A percentile compares a stretch with the other conserved stretches of the same genome.
These are phyloP conservation scores for Oryzias melastigma DNA, from an alignment of 2,113 vertebrate genomes.

Conservation along the genomic window DNA sequence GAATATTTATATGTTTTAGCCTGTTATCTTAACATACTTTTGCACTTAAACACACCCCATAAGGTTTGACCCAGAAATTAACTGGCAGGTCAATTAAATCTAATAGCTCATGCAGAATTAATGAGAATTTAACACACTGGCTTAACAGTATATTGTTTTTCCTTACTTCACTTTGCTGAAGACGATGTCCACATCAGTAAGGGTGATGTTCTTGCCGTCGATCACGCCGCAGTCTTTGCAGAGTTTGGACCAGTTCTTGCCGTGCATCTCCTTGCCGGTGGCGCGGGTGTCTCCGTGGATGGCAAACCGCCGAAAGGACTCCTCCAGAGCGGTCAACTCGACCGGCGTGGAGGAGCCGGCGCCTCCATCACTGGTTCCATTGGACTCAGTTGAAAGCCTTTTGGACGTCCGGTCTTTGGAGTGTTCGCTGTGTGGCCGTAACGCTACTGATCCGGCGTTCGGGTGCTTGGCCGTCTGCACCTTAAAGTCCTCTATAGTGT, in stretches of 20 bases:
- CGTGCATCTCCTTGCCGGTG: conserved; percentile 91
- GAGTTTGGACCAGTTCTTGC: conserved; percentile 98
- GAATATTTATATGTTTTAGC: too few relatives aligned
- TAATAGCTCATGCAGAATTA: not conserved
- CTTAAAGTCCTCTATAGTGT: conserved; percentile 77
- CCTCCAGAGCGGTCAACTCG: conserved; percentile 89
- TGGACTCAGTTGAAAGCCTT: conserved; percentile 80
- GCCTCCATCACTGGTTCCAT: conserved; percentile 81
- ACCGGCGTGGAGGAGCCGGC: conserved; percentile 74
- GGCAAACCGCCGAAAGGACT: conserved; percentile 90
- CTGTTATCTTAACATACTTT: too few relatives aligned
- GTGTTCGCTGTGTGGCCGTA: conserved; percentile 71
- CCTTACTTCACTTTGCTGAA: conserved; percentile 98
- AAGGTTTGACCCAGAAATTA: not conserved
- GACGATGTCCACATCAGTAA: conserved; percentile 96
- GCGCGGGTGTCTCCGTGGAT: conserved; percentile 92
- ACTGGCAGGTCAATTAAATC: not conserved
- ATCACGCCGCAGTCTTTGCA: conserved; percentile 94
- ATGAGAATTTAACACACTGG: not conserved
- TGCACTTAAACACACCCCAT: too few relatives aligned
- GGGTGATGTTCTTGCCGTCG: conserved; percentile 88
- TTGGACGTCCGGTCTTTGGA: conserved; percentile 73
- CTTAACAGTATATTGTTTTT: not conserved
- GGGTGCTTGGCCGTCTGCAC: conserved; percentile 79
- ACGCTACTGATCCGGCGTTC: conserved; percentile 55